Conservation (phyloP, 2,888 invertebrate species). For the Aspidiotus rigidus region DNA sequence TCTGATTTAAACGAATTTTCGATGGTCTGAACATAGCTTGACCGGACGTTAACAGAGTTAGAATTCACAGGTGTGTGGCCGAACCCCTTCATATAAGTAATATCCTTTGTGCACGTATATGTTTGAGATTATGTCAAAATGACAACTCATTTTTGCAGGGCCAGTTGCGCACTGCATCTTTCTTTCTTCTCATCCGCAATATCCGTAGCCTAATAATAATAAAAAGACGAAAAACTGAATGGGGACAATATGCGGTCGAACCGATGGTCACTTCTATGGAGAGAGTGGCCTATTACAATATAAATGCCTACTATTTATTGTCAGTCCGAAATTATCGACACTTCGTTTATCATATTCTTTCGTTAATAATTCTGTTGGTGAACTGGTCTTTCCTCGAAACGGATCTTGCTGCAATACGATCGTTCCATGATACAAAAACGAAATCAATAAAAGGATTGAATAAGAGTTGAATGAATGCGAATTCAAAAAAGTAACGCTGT, state of each 20-base stretch:
- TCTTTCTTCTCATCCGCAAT: neutral
- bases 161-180: conserved; percentile 19
- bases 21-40: neutral
- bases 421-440: neutral
- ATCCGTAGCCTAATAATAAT: neutral
- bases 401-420: neutral
- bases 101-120: conserved; percentile 12
- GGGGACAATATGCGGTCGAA: conserved; percentile 12
- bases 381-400: too few species aligned
- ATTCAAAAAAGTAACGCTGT: too few species aligned
- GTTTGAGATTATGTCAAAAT: conserved; percentile 33
- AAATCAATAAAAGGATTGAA: neutral
- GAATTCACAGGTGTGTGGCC: conserved; percentile 31
- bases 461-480: neutral
- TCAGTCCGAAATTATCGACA: conserved; percentile 29
- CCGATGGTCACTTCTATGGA: conserved; percentile 13
- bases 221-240: conserved; percentile 12
- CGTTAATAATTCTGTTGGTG: neutral
- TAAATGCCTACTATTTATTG: conserved; percentile 8
- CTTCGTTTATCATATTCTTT: conserved; percentile 22
- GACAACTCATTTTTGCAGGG: conserved; percentile 27
- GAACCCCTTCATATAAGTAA: conserved; percentile 20
- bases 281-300: neutral
- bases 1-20: too few species aligned
- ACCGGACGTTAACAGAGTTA: conserved; percentile 23